These are phyloP conservation scores for Centropus bengalensis DNA, from an alignment of 2,113 vertebrate genomes.

Conservation along the genomic window DNA sequence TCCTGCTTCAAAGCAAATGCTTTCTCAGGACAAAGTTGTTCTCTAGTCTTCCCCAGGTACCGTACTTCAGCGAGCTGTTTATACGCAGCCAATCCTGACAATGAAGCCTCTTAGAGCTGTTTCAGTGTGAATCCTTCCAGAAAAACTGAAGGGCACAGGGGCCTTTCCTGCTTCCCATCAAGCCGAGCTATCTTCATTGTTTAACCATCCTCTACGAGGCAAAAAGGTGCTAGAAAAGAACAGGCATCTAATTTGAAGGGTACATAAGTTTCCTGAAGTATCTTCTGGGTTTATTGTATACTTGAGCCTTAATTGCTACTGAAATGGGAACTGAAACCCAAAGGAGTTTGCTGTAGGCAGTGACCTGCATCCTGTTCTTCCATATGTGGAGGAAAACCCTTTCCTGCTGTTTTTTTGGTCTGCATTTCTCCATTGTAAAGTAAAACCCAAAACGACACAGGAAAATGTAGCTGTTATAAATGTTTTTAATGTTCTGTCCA, in stretches of 20 bases:
- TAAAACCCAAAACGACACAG: slow-evolving; percentile 5
- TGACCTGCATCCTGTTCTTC: slow-evolving; percentile 49
- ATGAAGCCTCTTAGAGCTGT: not conserved
- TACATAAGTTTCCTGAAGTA: not conserved
- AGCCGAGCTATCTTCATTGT: not conserved
- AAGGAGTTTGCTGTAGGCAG: slow-evolving; percentile 30
- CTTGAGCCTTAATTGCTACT: not conserved
- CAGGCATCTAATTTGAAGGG: not conserved
- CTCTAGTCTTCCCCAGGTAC: not conserved
- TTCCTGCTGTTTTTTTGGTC: slow-evolving; percentile 62
- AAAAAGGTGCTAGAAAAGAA: not conserved
- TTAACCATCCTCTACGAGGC: not conserved
- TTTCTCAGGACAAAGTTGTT: not conserved
- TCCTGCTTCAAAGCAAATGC: not conserved
- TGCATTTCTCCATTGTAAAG: slow-evolving; percentile 63
- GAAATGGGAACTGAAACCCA: slow-evolving; percentile 30
- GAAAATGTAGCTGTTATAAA: slow-evolving; percentile 34
- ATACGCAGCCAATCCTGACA: not conserved
- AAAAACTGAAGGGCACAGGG: not conserved
- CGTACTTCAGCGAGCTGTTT: not conserved
- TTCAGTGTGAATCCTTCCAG: rapidly evolving
- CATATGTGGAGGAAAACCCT: slow-evolving; percentile 56
- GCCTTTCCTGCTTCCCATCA: not conserved
- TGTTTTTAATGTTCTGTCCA: not conserved
- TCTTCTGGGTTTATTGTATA: not conserved